Base-by-base conservation (phyloP, 2,113 vertebrate genomes). In the Pollimyrus isidori region DNA sequence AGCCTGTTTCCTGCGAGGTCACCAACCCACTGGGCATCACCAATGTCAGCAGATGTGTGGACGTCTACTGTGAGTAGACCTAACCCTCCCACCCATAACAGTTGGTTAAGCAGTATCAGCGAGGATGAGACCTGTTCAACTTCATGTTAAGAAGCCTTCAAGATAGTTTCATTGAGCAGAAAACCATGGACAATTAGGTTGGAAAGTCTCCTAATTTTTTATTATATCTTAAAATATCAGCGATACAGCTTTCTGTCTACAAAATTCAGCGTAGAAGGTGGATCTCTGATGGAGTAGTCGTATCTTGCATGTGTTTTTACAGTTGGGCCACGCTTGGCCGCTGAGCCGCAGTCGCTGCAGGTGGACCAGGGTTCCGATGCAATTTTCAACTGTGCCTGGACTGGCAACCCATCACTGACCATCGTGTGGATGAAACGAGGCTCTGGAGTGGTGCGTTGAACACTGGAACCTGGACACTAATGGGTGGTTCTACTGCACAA, bases 341-440 rank as follows among this genome's bases (percentile, higher is more conserved):
- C 97, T 0, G 98, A 99, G 52, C 98, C 98, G 0, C 98, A 99
- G 92, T 99, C 98, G 0, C 94, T 99, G 50, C 97, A 98, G 1
- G 98, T 99, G 39, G 98, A 99, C 91, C 96, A 98, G 86, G 98
- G 97, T 53, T 98, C 98, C 0, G 98, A 99, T 0, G 98, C 98
- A 0, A 92, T 98, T 88, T 99, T 99, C 95, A 99, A 97, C 94
- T 99, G 98, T 4, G 97, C 98, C 49, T 99, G 98, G 98, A 99
- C 96, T 0, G 98, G 98, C 92, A 99, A 99, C 93, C 98, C 98
- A 0, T 99, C 98, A 0, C 97, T 99, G 48, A 99, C 98, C 90
- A 99, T 99, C 0, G 98, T 99, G 80, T 99, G 98, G 98, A 99
- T 99, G 98, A 99, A 99, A 91, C 94, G 98, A n/a, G 98, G 98